Base-by-base conservation (phyloP, 2,888 invertebrate genomes). In the Nomada hirtipes region DNA sequence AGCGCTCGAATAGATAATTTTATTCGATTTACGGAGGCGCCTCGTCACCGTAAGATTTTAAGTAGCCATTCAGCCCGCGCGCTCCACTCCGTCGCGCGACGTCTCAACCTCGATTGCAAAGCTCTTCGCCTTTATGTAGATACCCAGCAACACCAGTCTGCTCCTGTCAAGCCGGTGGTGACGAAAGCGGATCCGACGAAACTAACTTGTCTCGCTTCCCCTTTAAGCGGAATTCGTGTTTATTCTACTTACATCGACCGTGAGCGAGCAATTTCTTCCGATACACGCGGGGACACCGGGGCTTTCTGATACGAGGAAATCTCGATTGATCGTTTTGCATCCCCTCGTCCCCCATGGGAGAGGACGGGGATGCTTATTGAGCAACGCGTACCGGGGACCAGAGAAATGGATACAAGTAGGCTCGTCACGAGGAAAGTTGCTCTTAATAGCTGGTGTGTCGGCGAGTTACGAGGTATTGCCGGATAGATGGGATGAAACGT, bases 31-130 rank as follows among this genome's bases (percentile, higher is more conserved):
- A 57, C 52, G 65, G 23, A 68, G 65, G 20, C 64, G 61, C 75
- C n/a, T 42, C 60, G 78, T 75, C 82, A 81, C 63, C 75, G 73
- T 82, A 78, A 85, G 64, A 64, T 83, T 81, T 81, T 81, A 74
- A 84, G 76, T 76, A 70, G 75, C 83, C 76, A 79, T 76, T 83
- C 80, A 79, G 79, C 50, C 59, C 59, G 36, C 55, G 42, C 69
- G 64, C 74, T 86, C 73, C 68, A 53, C 69, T 29, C 36, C 50
- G 47, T 55, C 74, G 64, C 15, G 42, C 64, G 61, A 73, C 78
- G 76, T 75, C 81, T 83, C 76, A 81, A 55, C 79, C 52, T 71
- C 78, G 80, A 81, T 76, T 79, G 71, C 78, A 50, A 63, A 44
- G 20, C 79, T 75, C 77, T n/a, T 52, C 52, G 67, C 77, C 75